Evolutionary conservation across 1,140 invertebrate species (phyloP).

Genomic region (Papilio dardanus): DNA sequence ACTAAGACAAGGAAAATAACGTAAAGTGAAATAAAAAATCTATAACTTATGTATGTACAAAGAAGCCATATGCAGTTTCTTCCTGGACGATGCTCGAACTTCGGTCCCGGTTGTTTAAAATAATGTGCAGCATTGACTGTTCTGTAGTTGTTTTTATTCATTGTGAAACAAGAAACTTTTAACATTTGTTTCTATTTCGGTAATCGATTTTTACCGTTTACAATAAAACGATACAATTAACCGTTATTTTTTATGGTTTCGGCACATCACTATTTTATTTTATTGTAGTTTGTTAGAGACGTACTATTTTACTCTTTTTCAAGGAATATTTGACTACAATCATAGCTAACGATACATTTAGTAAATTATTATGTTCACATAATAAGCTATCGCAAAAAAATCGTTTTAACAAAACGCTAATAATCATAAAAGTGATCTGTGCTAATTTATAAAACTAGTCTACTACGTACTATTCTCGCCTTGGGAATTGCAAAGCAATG

Average conservation of each 20-base stretch:
- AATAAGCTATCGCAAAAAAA: neutral
- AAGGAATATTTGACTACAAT: too few species aligned
- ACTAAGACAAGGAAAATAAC: neutral
- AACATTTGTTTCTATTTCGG: neutral
- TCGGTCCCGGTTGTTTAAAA: neutral
- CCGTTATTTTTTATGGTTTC: constrained; percentile 1
- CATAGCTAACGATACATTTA: too few species aligned
- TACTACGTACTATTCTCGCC: neutral
- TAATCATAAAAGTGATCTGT: neutral
- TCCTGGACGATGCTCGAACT: too few species aligned
- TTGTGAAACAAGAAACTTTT: neutral
- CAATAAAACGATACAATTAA: neutral
- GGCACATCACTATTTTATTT: constrained; percentile 9
- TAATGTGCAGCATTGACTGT: neutral
- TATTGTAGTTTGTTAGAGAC: neutral
- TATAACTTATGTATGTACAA: neutral
- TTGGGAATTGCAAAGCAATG: constrained; percentile 15
- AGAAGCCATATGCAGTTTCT: neutral
- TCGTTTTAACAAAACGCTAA: neutral
- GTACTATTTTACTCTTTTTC: neutral
- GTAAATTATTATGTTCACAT: too few species aligned
- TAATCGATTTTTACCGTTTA: constrained; percentile 4
- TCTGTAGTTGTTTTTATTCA: neutral
- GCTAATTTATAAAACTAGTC: neutral
- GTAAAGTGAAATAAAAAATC: neutral